Base-by-base conservation (phyloP, 2,888 invertebrate genomes). In the Ophion costatus region DNA sequence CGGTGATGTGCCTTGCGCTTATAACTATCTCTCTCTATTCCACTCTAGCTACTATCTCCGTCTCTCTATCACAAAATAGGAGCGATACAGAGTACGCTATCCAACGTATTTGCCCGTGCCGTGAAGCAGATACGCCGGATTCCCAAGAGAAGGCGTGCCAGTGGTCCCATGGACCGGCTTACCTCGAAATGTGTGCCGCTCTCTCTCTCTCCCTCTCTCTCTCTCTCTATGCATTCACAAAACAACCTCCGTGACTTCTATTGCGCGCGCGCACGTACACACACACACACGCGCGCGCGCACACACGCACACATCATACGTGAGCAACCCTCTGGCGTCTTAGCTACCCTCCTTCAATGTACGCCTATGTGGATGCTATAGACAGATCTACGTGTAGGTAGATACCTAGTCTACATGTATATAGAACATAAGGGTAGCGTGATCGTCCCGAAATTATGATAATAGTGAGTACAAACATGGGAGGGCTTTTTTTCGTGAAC, bases 101-200 rank as follows among this genome's bases (percentile, higher is more conserved):
- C 90, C 85, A 87, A 89, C 90, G 90, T 91, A 90, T 92, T 93
- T 92, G 92, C 92, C 89, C 91, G 90, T 91, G 91, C 91, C 90
- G 88, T 87, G 88, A 87, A 90, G 89, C 90, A 91, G 90, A 91
- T 92, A 91, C 90, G 89, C 87, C 88, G 91, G 93, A 92, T 92
- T 92, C 92, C 90, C 91, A 80, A 79, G 91, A 89, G 90, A 92
- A 89, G 90, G 92, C 92, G 93, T 93, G 92, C 91, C 89, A 89
- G 87, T 89, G 89, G 90, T 91, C 88, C 88, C 89, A 87, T 87
- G 91, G 91, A 91, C 91, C 90, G 91, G 91, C 92, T 92, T 92
- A 92, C 90, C 88, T 89, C 86, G 86, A 91, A 89, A 87, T 85
- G 81, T 80, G 77, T 83, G 75, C 77, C 57, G 29, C 45, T 61